These are phyloP conservation scores for Thereva unica DNA, from an alignment of 2,888 invertebrate species.

Conservation along the genomic window DNA sequence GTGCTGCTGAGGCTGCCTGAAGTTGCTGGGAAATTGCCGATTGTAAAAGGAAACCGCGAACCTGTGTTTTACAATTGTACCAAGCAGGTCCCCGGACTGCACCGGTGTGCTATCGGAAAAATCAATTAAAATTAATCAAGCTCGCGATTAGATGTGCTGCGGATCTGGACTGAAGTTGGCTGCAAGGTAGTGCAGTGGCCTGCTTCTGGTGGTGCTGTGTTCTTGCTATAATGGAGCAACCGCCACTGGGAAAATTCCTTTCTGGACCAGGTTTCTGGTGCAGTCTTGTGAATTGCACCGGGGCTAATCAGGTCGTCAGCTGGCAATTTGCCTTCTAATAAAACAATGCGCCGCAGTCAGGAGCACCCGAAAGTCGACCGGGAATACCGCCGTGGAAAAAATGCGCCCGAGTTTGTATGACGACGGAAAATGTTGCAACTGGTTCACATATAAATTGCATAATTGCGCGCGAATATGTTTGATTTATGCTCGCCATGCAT, in stretches of 20 bases:
- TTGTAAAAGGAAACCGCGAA: too few species aligned
- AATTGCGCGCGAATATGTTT: constrained; percentile 32
- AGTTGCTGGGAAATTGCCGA: too few species aligned
- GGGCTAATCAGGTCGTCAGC: constrained; percentile 31
- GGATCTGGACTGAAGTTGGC: constrained; percentile 1
- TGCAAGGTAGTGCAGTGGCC: not conserved
- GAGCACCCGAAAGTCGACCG: not conserved
- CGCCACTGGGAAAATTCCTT: constrained; percentile 1
- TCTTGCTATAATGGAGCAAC: not conserved
- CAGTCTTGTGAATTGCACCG: constrained; percentile 1
- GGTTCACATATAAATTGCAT: constrained; percentile 34
- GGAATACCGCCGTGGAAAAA: constrained; percentile 19
- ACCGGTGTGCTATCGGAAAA: constrained; percentile 14
- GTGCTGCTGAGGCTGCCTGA: too few species aligned
- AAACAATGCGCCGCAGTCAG: constrained; percentile 8
- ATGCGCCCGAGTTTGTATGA: constrained; percentile 4
- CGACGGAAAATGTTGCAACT: constrained; percentile 26
- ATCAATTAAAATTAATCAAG: constrained; percentile 32
- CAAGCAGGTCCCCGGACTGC: not conserved
- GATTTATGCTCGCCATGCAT: constrained; percentile 29
- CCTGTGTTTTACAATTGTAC: too few species aligned
- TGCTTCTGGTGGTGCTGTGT: not conserved
- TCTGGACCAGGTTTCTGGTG: constrained; percentile 2
- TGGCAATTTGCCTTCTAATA: constrained; percentile 35
- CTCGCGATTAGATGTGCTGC: constrained; percentile 22